Evolutionary conservation across 92 coral and sea anemone genomes (phyloP).

Genomic region (Porites divaricata): DNA sequence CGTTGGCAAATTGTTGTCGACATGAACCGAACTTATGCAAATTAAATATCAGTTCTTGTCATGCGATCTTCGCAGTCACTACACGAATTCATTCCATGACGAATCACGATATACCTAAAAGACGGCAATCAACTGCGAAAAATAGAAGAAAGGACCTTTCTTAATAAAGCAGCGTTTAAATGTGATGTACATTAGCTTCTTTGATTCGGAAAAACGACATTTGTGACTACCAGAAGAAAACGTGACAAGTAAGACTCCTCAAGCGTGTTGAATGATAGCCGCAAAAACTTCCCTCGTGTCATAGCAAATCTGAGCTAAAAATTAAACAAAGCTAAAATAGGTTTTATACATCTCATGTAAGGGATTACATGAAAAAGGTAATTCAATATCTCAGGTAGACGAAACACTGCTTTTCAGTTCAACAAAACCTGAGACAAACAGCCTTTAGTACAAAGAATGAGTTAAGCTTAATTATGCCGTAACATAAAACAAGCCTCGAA

Average conservation of each 20-base stretch:
- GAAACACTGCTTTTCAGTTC: not conserved
- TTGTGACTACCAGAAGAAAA: conserved; percentile 30
- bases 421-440: conserved; percentile 17
- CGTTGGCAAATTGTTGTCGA: conserved; percentile 1
- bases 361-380: not conserved
- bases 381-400: not conserved
- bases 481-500: conserved; percentile 27
- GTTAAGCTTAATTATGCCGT: conserved; percentile 44
- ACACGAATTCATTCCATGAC: not conserved
- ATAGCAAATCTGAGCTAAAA: conserved; percentile 8
- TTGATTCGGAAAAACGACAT: not conserved
- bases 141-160: not conserved
- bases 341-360: not conserved
- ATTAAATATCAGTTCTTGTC: conserved; percentile 12
- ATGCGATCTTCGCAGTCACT: conserved; percentile 51
- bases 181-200: not conserved
- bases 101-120: conserved; percentile 12
- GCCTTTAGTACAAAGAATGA: conserved; percentile 25
- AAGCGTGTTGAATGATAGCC: conserved; percentile 30
- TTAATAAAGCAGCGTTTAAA: not conserved
- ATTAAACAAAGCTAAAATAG: not conserved
- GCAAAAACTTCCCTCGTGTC: conserved; percentile 14
- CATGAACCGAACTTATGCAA: conserved; percentile 35
- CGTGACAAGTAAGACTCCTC: conserved; percentile 27
- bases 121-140: not conserved